Evolutionary conservation across 2,797 vertebrate species (phyloP).

Genomic region (Prunella strophiata): DNA sequence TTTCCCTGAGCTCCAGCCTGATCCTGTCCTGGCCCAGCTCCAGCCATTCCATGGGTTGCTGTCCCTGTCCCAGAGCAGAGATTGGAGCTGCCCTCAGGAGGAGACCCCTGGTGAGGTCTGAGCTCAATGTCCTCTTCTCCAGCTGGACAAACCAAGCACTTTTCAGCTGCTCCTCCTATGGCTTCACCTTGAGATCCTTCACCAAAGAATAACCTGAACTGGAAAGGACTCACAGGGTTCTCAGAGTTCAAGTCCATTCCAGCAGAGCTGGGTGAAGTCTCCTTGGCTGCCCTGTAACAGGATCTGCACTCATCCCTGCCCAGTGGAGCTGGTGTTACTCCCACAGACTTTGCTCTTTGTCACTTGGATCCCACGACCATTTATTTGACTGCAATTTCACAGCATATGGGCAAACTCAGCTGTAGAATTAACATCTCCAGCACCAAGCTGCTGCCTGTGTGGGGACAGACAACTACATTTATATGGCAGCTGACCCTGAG

Average conservation of each 20-base stretch:
- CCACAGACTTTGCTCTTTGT: not conserved
- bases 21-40: not conserved
- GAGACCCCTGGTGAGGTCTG: not conserved
- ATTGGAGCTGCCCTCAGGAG: rapidly evolving
- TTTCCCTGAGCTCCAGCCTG: not conserved
- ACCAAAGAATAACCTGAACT: not conserved
- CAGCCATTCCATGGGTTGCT: rapidly evolving
- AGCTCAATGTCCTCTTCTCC: not conserved
- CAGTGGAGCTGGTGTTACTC: not conserved
- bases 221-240: not conserved
- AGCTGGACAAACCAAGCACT: not conserved
- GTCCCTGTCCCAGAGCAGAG: not conserved
- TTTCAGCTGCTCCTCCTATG: not conserved
- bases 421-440: not conserved
- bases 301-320: not conserved
- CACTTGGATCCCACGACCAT: not conserved
- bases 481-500: not conserved
- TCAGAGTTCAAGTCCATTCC: not conserved
- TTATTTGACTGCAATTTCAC: not conserved
- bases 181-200: not conserved
- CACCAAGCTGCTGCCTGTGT: not conserved
- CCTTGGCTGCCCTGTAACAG: not conserved
- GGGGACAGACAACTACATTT: not conserved
- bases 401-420: not conserved
- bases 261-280: not conserved